Percentiles rank a stretch among this genome's conserved stretches.
Evolutionary conservation across 2,888 invertebrate genomes (phyloP).

Genomic region (Himalopsyche japonica): DNA sequence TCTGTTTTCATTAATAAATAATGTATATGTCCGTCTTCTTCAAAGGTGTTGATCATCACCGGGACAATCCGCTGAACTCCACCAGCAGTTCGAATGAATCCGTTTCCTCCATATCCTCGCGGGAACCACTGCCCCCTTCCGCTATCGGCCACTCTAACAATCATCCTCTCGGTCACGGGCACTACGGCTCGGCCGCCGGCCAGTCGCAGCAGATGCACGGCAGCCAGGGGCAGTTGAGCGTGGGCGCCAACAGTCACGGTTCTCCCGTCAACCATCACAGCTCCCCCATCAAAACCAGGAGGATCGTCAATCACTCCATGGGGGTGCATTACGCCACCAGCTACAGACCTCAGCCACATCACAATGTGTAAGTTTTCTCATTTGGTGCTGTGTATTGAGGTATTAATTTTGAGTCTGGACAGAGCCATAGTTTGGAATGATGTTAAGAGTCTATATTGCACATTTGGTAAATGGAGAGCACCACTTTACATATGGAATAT

Average conservation of each 20-base stretch:
- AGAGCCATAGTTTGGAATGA: too few relatives aligned
- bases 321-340: conserved; percentile 47
- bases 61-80: conserved; percentile 45
- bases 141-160: conserved; percentile 34
- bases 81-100: conserved; percentile 88
- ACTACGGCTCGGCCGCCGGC: background rate
- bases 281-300: conserved; percentile 40
- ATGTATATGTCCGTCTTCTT: background rate
- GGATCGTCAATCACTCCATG: conserved; percentile 41
- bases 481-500: too few relatives aligned
- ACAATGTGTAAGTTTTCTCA: conserved; percentile 46
- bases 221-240: conserved; percentile 33
- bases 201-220: background rate
- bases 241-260: conserved; percentile 33
- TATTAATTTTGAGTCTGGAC: too few relatives aligned
- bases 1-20: too few relatives aligned
- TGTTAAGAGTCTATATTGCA: too few relatives aligned
- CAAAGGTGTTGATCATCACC: conserved; percentile 36
- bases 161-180: conserved; percentile 37
- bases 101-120: conserved; percentile 69
- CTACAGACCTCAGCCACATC: conserved; percentile 45
- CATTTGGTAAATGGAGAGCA: too few relatives aligned
- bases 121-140: conserved; percentile 52
- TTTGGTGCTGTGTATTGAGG: background rate
- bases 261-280: conserved; percentile 38